Conservation (phyloP, 1,140 invertebrate species). For the Teleopsis dalmanni region DNA sequence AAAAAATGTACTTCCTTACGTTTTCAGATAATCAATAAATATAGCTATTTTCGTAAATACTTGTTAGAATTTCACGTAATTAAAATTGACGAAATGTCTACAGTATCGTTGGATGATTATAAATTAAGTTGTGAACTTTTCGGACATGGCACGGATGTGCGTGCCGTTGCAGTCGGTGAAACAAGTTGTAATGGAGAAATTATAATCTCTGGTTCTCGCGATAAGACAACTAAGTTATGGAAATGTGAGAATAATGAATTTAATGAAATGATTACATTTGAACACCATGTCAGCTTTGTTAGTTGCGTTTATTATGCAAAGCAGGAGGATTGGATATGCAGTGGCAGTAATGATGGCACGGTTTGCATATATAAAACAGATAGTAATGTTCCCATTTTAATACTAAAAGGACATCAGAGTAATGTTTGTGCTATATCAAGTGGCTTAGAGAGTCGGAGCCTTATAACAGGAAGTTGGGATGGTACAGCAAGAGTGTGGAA, state of each 20-base stretch:
- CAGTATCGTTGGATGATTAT: conserved; percentile 48
- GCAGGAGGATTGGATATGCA: conserved; percentile 68
- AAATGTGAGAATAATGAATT: conserved; percentile 55
- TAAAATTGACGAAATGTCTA: too few relatives aligned
- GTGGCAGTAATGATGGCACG: conserved; percentile 80
- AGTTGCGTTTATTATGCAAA: conserved; percentile 70
- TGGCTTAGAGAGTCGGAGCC: conserved; percentile 43
- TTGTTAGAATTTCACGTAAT: too few relatives aligned
- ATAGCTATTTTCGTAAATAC: too few relatives aligned
- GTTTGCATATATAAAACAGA: conserved; percentile 69
- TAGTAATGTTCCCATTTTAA: conserved; percentile 53
- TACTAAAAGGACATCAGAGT: conserved; percentile 71
- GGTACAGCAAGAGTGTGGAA: conserved; percentile 76
- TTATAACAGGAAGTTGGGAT: conserved; percentile 81
- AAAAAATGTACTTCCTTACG: too few relatives aligned
- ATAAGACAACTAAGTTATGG: conserved; percentile 80
- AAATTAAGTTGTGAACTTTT: conserved; percentile 68
- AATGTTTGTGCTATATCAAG: conserved; percentile 52
- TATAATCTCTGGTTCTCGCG: conserved; percentile 78
- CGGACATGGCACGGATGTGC: conserved; percentile 78
- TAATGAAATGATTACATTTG: conserved; percentile 59
- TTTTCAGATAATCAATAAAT: too few relatives aligned
- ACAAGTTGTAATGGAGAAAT: conserved; percentile 59
- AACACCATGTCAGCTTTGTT: conserved; percentile 81
- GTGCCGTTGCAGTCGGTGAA: conserved; percentile 62